Conservation (phyloP, 2,113 vertebrate species). For the Mandrillus leucophaeus region DNA sequence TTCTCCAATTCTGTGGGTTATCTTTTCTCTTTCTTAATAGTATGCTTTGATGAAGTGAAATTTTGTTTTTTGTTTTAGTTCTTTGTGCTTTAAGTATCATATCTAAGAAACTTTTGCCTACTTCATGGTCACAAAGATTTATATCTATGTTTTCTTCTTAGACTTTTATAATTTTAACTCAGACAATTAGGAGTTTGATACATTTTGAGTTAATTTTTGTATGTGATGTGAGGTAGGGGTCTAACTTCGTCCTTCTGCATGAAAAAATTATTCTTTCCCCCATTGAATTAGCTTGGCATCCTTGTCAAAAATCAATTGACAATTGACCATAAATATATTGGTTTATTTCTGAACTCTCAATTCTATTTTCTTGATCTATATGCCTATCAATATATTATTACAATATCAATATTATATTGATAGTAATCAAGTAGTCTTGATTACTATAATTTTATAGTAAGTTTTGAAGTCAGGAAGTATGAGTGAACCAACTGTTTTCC, state of each 20-base stretch:
- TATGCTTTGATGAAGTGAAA: not conserved
- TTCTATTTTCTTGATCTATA: not conserved
- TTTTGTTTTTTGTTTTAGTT: not conserved
- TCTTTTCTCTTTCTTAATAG: not conserved
- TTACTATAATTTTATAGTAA: not conserved
- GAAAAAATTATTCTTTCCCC: not conserved
- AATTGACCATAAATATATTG: not conserved
- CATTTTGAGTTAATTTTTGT: not conserved
- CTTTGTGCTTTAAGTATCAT: not conserved
- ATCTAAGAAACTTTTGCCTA: not conserved
- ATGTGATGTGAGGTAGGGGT: not conserved
- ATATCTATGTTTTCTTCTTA: not conserved
- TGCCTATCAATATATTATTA: not conserved
- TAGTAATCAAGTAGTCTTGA: not conserved
- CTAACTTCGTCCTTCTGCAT: not conserved
- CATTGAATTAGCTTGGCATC: not conserved
- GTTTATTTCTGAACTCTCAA: not conserved
- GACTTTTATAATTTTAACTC: not conserved
- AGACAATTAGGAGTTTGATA: not conserved
- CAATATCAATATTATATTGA: too few species aligned
- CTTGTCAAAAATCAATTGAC: not conserved
- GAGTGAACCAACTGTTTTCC: not conserved
- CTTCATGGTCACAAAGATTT: not conserved
- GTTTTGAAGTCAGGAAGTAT: not conserved
- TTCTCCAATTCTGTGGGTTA: not conserved